Evolutionary conservation across 2,888 invertebrate species (phyloP).

Genomic region (Podotricha telesiphe): DNA sequence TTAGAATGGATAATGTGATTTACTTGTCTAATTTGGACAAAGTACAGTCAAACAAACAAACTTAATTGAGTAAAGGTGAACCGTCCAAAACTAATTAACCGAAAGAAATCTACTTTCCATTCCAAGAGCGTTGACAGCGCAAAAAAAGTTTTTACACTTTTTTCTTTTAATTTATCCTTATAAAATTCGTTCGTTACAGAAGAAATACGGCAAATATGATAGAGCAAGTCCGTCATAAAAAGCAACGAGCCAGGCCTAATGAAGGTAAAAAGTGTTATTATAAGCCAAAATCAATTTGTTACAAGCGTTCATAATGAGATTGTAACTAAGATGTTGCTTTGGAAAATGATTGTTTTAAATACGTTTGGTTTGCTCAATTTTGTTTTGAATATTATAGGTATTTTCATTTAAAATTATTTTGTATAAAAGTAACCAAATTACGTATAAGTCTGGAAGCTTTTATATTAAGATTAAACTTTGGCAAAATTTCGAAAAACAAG

Average conservation of each 20-base stretch:
- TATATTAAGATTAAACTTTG: too few species aligned
- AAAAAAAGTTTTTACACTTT: slow-evolving; percentile 41
- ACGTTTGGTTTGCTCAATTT: too few species aligned
- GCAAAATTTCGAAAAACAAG: too few species aligned
- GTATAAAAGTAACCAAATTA: too few species aligned
- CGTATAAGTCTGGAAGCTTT: too few species aligned
- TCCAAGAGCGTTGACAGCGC: slow-evolving; percentile 46
- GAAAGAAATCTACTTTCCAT: slow-evolving; percentile 58
- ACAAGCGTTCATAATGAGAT: slow-evolving; percentile 34
- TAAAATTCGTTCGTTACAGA: slow-evolving; percentile 54
- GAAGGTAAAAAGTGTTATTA: slow-evolving; percentile 59
- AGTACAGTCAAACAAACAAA: slow-evolving; percentile 59
- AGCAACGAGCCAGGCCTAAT: slow-evolving; percentile 62
- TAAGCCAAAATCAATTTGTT: slow-evolving; percentile 49
- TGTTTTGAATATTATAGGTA: too few species aligned
- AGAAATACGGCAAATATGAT: slow-evolving; percentile 39
- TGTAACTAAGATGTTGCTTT: slow-evolving; percentile 7
- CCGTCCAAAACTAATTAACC: slow-evolving; percentile 65
- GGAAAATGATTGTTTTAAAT: slow-evolving; percentile 5
- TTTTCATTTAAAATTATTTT: too few species aligned
- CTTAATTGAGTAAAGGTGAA: slow-evolving; percentile 65
- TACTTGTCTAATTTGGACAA: slow-evolving; percentile 35
- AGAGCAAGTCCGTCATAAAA: slow-evolving; percentile 58
- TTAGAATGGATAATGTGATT: slow-evolving; percentile 19
- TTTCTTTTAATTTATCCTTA: slow-evolving; percentile 62